Conservation (phyloP, 2,113 vertebrate species). For the Brachypodius melanocephalos region DNA sequence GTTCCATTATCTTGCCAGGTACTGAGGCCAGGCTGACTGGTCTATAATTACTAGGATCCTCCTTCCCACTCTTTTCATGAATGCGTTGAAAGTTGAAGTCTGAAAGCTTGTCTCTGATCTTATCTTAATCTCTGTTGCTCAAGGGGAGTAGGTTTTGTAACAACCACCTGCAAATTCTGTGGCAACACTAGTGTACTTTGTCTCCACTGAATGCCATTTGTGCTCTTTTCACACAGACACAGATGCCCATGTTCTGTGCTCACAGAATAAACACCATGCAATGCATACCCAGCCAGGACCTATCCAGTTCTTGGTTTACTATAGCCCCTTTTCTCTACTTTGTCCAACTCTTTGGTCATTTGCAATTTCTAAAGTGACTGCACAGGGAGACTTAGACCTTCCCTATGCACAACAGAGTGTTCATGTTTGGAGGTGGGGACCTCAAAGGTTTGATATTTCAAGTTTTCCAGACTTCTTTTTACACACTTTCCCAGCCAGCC, state of each 20-base stretch:
- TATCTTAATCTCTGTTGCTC: background rate
- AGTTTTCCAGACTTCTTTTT: background rate
- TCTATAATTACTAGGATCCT: no score
- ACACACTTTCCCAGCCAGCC: background rate
- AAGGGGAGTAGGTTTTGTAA: background rate
- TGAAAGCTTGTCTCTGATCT: background rate
- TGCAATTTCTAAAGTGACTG: background rate
- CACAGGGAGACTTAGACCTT: background rate
- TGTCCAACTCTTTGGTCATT: background rate
- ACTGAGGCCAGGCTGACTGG: no score
- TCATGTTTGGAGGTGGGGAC: background rate
- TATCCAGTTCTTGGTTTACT: background rate
- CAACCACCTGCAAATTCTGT: background rate
- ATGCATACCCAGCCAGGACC: background rate
- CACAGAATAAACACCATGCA: background rate
- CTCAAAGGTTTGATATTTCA: background rate
- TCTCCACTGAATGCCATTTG: background rate
- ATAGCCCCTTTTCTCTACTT: background rate
- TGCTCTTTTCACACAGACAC: background rate
- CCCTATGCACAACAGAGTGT: rapidly evolving
- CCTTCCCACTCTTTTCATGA: no score
- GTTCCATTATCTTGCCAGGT: no score
- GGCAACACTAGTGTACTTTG: background rate
- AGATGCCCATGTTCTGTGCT: background rate
- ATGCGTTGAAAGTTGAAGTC: background rate